Evolutionary conservation across 1,140 invertebrate species (phyloP).

Genomic region (Gryllus bimaculatus): DNA sequence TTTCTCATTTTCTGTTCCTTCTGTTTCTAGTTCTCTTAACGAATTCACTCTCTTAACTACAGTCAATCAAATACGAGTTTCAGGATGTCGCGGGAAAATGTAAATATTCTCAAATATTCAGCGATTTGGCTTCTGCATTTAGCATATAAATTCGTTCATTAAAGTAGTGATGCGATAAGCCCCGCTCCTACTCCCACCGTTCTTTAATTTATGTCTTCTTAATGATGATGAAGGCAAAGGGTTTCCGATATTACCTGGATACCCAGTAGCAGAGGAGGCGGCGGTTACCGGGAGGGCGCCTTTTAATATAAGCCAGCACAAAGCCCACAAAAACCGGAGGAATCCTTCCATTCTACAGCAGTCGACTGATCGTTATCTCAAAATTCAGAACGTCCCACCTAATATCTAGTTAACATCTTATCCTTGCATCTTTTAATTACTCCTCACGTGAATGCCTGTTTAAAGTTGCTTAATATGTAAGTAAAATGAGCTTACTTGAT

Average conservation of each 20-base stretch:
- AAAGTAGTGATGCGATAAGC: neutral
- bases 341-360: neutral
- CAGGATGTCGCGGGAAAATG: neutral
- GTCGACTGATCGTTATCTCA: neutral
- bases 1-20: no score
- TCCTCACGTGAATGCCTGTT: conserved; percentile 3
- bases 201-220: neutral
- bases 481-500: neutral
- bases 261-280: neutral
- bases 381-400: neutral
- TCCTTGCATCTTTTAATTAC: conserved; percentile 1
- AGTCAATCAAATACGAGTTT: no score
- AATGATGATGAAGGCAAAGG: neutral
- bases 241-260: neutral
- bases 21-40: no score
- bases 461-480: conserved; percentile 2
- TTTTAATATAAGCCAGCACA: neutral
- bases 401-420: conserved; percentile 6
- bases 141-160: neutral
- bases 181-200: neutral
- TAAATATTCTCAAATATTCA: neutral
- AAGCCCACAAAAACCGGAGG: neutral
- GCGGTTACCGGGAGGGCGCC: neutral
- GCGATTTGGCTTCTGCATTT: neutral
- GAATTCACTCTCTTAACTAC: no score